Evolutionary conservation across 2,888 invertebrate species (phyloP), one percentile per base, ranked within the genome.

Genomic region (Bombylius discolor): DNA sequence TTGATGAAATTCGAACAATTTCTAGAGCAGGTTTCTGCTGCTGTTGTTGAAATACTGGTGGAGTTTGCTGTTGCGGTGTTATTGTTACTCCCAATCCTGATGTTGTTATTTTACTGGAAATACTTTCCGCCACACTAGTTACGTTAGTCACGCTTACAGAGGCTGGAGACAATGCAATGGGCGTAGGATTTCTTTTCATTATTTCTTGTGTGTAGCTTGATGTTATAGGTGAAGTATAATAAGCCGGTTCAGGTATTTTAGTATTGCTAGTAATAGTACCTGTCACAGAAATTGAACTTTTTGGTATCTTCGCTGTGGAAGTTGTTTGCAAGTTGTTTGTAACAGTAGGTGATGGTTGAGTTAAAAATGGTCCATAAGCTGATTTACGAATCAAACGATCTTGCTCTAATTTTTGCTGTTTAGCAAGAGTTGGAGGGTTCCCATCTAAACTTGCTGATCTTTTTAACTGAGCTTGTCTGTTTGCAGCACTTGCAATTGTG

Each of bases 371-470:
- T 5, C 63, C 62, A 44, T 62, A 65, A 1, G 60, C 51, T 1
- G 60, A 49, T 45, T 64, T 65, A 7, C 63, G 59, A 13, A 60
- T 57, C 33, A 60, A n/a, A 36, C 61, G 63, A 31, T 65, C 66
- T 32, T 63, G 64, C 4, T 69, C 69, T 9, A 67, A n/a, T 46
- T 67, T 66, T n/a, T 65, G 65, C 11, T 69, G 70, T 52, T 68
- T 68, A 0, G 62, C 55, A 32, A 62, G 53, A 7, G 58, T 32
- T 3, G 60, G 55, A 33, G 63, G 52, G 0, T 64, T 56, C 5
- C 71, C 68, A 51, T 73, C 73, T n/a, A 72, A 59, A 6, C 70
- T 70, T 0, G 66, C 61, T 0, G 73, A 69, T 2, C 73, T 65
- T 59, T 73, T 73, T 5, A 68, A 53, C 13, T 63, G 63, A 45